Base-by-base conservation (phyloP, 2,113 vertebrate species). In the Rattus rattus region DNA sequence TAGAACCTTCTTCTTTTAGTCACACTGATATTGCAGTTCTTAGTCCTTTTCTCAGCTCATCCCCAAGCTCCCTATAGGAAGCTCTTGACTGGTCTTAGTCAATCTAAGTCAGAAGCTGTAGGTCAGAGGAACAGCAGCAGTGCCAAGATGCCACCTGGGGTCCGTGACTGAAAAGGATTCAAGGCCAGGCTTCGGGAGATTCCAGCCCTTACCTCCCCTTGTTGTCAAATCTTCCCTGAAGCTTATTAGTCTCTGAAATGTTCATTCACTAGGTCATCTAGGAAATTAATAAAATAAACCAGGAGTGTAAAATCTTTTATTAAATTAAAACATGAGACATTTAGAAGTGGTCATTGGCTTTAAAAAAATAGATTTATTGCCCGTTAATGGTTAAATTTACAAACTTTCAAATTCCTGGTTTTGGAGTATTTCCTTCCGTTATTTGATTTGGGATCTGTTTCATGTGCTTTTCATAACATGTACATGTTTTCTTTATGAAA, bases 401-500 rank as follows among this genome's bases (percentile, higher is more conserved):
- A 95, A 93, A 93, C 56, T 47, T 95, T 85, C 69, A 92, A 96
- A 96, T 80, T 73, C 90, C 61, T 94, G 69, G 36, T 65, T 95
- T 97, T 89, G 67, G 77, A 91, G 59, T 24, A 16, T 83, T 95
- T 95, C 76, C 72, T 96, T 73, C 85, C 72, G 56, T 96, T 95
- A 81, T 67, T 97, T 96, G 81, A 97, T 94, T 96, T 96, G 65
- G 61, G 33, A 83, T 94, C 30, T 56, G 56, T 96, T 97, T 97
- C 93, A 84, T 97, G 96, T 97, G 91, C 80, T 94, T 97, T 97
- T 92, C 73, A 79, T 95, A 96, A 91, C 54, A 94, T 93, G 17
- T 87, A 92, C 87, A 76, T 96, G 26, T 67, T 95, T 88, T 76
- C 13, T 52, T 81, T 84, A 47, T 76, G 91, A 73, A 92, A 97